These are phyloP conservation scores for Anguilla japonica DNA, from an alignment of 2,113 vertebrate species.

Conservation along the genomic window DNA sequence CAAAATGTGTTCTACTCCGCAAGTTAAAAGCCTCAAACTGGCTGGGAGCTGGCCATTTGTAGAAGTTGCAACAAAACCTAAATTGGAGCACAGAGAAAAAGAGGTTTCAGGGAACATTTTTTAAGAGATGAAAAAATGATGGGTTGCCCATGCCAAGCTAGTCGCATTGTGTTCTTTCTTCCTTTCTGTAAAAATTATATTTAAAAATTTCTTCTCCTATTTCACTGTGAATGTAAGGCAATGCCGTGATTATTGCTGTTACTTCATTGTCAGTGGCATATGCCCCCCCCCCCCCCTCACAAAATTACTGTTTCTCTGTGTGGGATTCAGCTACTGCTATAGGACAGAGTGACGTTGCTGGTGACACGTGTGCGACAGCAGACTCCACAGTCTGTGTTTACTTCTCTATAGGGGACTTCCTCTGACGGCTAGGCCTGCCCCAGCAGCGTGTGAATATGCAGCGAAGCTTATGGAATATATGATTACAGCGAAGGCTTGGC, in stretches of 20 bases:
- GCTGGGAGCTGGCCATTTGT: conserved; percentile 26
- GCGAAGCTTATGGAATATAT: not conserved
- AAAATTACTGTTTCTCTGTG: not conserved
- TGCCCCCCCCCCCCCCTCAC: too few relatives aligned
- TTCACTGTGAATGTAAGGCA: not conserved
- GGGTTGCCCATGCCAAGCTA: conserved; percentile 3
- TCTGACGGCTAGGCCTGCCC: not conserved
- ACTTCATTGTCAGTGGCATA: not conserved
- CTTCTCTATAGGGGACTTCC: not conserved
- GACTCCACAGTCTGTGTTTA: not conserved
- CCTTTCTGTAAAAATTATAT: not conserved
- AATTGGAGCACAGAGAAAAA: conserved; percentile 5
- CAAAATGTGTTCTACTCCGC: conserved; percentile 31
- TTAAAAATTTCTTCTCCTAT: not conserved
- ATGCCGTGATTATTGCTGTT: not conserved
- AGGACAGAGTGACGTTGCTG: not conserved
- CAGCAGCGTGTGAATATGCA: conserved; percentile 8
- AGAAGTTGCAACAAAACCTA: conserved; percentile 7
- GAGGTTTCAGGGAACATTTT: conserved; percentile 25
- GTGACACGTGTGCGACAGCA: not conserved
- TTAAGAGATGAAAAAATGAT: conserved; percentile 35
- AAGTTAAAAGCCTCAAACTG: conserved; percentile 15
- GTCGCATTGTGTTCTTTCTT: not conserved
- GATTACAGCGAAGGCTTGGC: conserved; percentile 14
- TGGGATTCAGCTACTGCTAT: not conserved